These are phyloP conservation scores for Tholera decimalis DNA, from an alignment of 2,888 invertebrate species.

Conservation along the genomic window DNA sequence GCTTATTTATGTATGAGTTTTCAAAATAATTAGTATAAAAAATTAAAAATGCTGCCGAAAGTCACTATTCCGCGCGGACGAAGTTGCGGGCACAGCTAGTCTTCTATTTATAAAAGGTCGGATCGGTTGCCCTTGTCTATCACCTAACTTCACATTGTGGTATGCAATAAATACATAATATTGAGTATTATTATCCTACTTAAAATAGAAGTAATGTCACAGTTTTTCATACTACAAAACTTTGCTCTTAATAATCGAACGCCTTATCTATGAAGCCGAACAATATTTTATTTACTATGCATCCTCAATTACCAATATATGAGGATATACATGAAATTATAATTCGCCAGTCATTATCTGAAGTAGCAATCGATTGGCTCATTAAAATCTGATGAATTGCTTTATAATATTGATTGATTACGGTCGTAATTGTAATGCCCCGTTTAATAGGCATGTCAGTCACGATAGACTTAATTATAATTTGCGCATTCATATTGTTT, in stretches of 20 bases:
- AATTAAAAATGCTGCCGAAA: too few relatives aligned
- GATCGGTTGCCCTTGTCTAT: too few relatives aligned
- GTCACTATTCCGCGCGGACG: too few relatives aligned
- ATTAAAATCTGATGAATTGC: slow-evolving; percentile 58
- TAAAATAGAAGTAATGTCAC: fast-evolving
- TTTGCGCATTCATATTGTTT: slow-evolving; percentile 50
- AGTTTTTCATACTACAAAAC: neutral
- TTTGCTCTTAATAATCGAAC: neutral
- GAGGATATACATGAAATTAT: slow-evolving; percentile 35
- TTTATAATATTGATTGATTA: slow-evolving; percentile 67
- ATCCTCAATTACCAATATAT: slow-evolving; percentile 17
- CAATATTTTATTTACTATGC: slow-evolving; percentile 2
- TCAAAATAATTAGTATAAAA: too few relatives aligned
- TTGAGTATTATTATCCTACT: too few relatives aligned
- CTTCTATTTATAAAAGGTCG: too few relatives aligned
- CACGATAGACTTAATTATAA: slow-evolving; percentile 55
- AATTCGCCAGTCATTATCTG: slow-evolving; percentile 37
- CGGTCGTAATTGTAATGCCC: slow-evolving; percentile 54
- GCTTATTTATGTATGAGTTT: too few relatives aligned
- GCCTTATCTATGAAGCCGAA: slow-evolving; percentile 2
- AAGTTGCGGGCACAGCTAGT: too few relatives aligned
- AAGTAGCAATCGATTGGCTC: slow-evolving; percentile 47
- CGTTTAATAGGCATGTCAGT: slow-evolving; percentile 56
- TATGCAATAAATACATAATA: too few relatives aligned
- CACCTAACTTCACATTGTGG: too few relatives aligned